Base-by-base conservation (phyloP, 2,888 invertebrate genomes). In the Amphipoea oculea region DNA sequence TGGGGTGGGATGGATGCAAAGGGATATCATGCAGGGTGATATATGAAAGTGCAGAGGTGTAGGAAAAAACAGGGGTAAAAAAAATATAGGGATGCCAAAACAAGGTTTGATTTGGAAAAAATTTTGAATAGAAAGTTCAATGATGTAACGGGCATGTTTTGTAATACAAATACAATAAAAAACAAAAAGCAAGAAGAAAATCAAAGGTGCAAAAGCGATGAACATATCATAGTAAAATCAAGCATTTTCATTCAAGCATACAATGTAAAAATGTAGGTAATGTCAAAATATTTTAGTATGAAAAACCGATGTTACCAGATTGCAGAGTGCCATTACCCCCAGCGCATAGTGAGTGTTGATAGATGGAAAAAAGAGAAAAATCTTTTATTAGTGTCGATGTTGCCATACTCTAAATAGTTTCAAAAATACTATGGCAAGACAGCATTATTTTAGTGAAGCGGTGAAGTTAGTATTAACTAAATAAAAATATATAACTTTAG, bases 311-410 rank as follows among this genome's bases (percentile, higher is more conserved):
- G 96, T 96, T 96, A 96, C 97, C 97, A 96, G 95, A 94, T 96
- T 95, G 96, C 95, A 95, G 95, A 95, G 96, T 96, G 96, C 95
- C 95, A 95, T 95, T 95, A 96, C 94, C 96, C 97, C 96, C 96
- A 95, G 95, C 95, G 94, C 92, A 93, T 82, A 92, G 89, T 96
- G 95, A 96, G 94, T 96, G 96, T 96, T 95, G 96, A 93, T 92
- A 95, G 95, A 96, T 96, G 96, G 90, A 96, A 96, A 94, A 96
- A 94, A 92, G 89, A 95, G 93, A 94, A 96, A 95, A 95, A 94
- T 93, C 90, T 91, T 94, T 92, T 91, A 95, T 96, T 96, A 96
- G 94, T 94, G 91, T 91, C 84, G 83, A 89, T 92, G 92, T 93
- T 93, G 88, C 90, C 90, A 85, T 85, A 85, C 75, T 83, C 78